Evolutionary conservation across 92 coral and sea anemone species (phyloP).

Genomic region (Pocillopora meandrina): DNA sequence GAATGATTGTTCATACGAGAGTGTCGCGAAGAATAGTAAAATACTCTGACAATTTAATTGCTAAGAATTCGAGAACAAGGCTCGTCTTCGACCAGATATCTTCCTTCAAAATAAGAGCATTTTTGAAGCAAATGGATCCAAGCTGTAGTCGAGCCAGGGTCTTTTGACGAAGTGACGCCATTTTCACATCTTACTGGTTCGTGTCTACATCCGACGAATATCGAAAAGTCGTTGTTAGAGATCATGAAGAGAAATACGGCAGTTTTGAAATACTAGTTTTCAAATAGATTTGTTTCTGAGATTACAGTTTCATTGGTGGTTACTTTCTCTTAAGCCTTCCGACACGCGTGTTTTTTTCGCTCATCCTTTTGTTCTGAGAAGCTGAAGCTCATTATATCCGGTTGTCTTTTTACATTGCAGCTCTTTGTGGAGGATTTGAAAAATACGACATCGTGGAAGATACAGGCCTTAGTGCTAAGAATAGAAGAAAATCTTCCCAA

Average conservation of each 20-base stretch:
- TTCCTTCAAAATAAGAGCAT: not conserved
- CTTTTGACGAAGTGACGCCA: too few species aligned
- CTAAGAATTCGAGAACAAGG: not conserved
- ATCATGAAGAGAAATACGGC: too few species aligned
- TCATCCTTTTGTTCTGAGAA: not conserved
- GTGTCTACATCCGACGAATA: too few species aligned
- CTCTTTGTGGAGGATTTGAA: constrained; percentile 47
- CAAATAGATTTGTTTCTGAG: too few species aligned
- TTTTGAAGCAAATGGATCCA: not conserved
- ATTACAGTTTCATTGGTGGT: not conserved
- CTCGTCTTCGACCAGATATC: not conserved
- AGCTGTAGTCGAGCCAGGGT: not conserved
- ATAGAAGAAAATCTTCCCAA: constrained; percentile 31
- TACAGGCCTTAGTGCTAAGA: constrained; percentile 37
- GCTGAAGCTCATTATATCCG: not conserved
- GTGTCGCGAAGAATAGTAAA: not conserved
- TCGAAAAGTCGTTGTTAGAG: too few species aligned
- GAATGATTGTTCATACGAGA: not conserved
- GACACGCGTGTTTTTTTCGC: not conserved
- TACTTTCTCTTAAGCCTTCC: not conserved
- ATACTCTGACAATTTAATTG: not conserved
- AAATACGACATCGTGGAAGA: constrained; percentile 43
- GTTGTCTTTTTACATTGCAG: not conserved
- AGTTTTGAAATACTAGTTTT: too few species aligned
- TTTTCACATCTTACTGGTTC: too few species aligned